Percentiles rank a stretch among this genome's conserved stretches.
Conservation (phyloP, 2,888 invertebrate species). For the Zaprionus lineosus region DNA sequence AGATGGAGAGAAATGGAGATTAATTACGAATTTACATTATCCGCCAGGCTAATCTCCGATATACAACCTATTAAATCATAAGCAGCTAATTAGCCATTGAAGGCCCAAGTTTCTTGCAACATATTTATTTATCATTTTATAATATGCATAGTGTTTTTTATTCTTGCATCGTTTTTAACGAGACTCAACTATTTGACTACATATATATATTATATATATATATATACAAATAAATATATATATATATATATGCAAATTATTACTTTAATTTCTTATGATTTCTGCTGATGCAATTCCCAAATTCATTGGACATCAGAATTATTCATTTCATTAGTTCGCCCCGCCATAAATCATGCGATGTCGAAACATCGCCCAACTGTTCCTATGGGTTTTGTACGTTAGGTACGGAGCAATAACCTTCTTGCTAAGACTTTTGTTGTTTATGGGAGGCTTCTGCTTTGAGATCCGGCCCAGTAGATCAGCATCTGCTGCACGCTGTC, state of each 20-base stretch:
- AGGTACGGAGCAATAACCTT: slow-evolving; percentile 59
- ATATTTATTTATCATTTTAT: no score
- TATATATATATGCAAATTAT: neutral
- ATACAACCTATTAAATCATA: no score
- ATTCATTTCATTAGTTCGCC: slow-evolving; percentile 3
- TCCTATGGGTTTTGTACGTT: slow-evolving; percentile 49
- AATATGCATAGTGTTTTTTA: no score
- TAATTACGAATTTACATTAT: no score
- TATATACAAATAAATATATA: neutral
- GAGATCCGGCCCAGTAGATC: slow-evolving; percentile 36
- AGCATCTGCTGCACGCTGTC: slow-evolving; percentile 7
- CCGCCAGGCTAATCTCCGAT: no score
- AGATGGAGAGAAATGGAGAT: no score
- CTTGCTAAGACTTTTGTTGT: neutral
- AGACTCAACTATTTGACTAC: neutral
- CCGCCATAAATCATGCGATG: slow-evolving; percentile 56
- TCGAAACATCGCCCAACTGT: slow-evolving; percentile 60
- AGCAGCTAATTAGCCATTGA: no score
- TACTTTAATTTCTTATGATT: neutral
- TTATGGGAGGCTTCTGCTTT: neutral
- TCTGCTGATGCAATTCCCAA: no score
- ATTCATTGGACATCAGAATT: neutral
- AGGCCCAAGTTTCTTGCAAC: no score
- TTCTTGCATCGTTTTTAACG: no score
- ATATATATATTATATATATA: neutral